Evolutionary conservation across 2,113 vertebrate species (phyloP).

Genomic region (Saimiri boliviensis): DNA sequence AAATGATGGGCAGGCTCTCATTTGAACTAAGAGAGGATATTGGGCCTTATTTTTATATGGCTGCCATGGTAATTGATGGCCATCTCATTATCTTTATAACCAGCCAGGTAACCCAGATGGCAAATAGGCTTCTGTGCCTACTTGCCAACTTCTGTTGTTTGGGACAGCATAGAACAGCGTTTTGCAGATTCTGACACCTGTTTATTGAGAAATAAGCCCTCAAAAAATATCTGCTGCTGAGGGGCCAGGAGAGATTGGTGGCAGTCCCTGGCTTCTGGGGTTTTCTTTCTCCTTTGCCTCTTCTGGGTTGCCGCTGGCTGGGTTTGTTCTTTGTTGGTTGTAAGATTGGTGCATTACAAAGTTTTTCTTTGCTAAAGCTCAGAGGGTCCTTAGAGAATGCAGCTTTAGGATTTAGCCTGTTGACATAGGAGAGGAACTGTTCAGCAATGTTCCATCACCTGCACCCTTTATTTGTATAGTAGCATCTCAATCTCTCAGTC

Average conservation of each 20-base stretch:
- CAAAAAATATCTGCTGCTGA: no score
- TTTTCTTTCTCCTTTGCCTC: not conserved
- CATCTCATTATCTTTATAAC: slow-evolving; percentile 10
- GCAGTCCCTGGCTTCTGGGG: not conserved
- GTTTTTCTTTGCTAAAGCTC: not conserved
- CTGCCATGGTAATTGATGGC: not conserved
- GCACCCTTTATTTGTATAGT: not conserved
- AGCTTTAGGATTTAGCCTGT: not conserved
- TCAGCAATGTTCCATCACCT: not conserved
- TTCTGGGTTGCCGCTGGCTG: not conserved
- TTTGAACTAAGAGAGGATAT: not conserved
- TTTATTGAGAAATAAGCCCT: not conserved
- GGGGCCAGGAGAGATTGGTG: not conserved
- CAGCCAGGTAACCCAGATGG: not conserved
- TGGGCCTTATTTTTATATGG: not conserved
- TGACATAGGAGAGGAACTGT: not conserved
- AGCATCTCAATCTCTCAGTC: not conserved
- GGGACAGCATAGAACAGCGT: not conserved
- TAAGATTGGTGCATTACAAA: not conserved
- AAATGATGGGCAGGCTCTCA: not conserved
- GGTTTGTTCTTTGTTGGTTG: not conserved
- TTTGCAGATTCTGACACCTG: not conserved
- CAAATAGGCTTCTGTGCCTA: not conserved
- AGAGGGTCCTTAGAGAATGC: not conserved
- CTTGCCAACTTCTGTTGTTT: not conserved